Evolutionary conservation across 1,140 invertebrate genomes (phyloP), one percentile per base, ranked within the genome.

Genomic region (Hermatobates lingyangjiaoensis): DNA sequence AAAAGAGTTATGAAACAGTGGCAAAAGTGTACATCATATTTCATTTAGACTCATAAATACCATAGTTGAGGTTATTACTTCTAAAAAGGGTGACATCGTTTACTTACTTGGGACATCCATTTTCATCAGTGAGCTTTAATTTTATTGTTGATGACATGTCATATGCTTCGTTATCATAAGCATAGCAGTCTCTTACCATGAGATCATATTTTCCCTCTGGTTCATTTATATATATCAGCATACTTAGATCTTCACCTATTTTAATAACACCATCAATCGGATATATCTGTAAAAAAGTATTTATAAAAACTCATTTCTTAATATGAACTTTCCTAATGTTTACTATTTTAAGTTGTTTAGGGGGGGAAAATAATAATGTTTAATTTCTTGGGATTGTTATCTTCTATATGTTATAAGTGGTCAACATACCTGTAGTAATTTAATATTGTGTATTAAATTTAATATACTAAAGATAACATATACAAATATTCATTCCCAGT

Each of bases 111-210:
- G 77, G 75, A 58, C 79, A 81, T 38, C 79, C 79, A 51, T 73
- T 68, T 52, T 69, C 71, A 58, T 76, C 75, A 0, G 78, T 79
- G 0, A 81, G 64, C 57, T 80, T 76, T 15, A 81, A 66, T 55
- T 70, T 76, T 40, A 70, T 72, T 0, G 77, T 76, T 10, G 70
- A 68, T 14, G 70, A 63, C 51, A 67, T 69, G 25, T 79, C 71
- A 58, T 78, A 80, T 39, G 75, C 68, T 48, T 77, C 76, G 49
- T 65, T 68, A 57, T 81, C 79, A 54, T 79, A 81, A 1, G 80
- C 81, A 72, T 75, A 82, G 59, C 80, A 83, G 59, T 82, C 79
- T 51, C 77, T 71, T 14, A 83, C 77, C 53, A 74, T 70, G 2
- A 83, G 64, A 58, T 81, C 80, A 59, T 77, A 82, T 26, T 71